Base-by-base conservation (phyloP, 2,797 vertebrate genomes). In the Tarsius wallacei region DNA sequence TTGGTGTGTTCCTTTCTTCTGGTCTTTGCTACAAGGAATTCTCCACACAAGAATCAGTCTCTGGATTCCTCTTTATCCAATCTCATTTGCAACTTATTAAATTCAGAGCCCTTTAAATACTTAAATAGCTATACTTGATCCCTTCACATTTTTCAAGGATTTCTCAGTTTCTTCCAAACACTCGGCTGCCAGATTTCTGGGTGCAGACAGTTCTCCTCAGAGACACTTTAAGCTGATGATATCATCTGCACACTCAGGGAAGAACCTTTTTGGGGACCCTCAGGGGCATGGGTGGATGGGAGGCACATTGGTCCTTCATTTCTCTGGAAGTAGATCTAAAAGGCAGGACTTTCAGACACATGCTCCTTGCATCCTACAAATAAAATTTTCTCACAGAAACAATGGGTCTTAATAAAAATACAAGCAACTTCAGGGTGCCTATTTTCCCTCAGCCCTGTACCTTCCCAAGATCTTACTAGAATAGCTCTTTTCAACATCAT, bases 21-120 rank as follows among this genome's bases (percentile, higher is more conserved):
- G 51, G 59, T 70, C 53, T 84, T 92, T 71, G 71, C 64, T 33
- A 96, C 31, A 68, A 55, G 22, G 33, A 70, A 16, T 91, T 95
- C 96, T 92, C 77, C 53, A 33, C 42, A 55, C 55, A 33, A 70
- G 31, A 89, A 31, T 78, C 64, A 11, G 21, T 73, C 24, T 92
- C 83, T 90, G 64, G 70, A 83, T 57, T 96, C 64, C 42, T 94
- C 90, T 82, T 49, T 61, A 49, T 73, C 33, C 36, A 5, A 82
- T 90, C 51, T 97, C 88, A n/a, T 96, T 91, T 87, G 85, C 59
- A 96, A 93, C 76, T 97, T 86, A 96, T 94, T 95, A 97, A 97
- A 93, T 64, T 17, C 95, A 97, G 92, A 90, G 28, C 53, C 77
- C 73, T 93, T 85, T 86, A 96, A 96, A 97, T 87, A 53, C 31